These are phyloP conservation scores for Heliconius hermathena DNA, from an alignment of 1,140 invertebrate genomes.

Conservation along the genomic window DNA sequence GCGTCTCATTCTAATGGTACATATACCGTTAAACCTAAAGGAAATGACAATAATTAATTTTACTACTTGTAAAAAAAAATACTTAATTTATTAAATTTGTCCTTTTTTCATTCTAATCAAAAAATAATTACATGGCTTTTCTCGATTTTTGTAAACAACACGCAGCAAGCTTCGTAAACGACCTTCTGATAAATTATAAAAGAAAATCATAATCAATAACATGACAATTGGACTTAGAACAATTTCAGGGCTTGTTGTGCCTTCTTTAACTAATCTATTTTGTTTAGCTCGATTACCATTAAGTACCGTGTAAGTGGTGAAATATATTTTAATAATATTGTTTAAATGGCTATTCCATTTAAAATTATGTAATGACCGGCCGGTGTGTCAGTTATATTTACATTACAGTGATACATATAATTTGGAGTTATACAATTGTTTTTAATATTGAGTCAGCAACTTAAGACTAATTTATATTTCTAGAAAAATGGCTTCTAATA, in stretches of 20 bases:
- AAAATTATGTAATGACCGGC: constrained; percentile 25
- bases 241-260: constrained; percentile 58
- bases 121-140: no score
- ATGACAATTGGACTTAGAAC: constrained; percentile 66
- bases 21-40: no score
- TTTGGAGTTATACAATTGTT: neutral
- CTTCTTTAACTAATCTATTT: constrained; percentile 55
- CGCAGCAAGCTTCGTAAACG: neutral
- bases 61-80: no score
- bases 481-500: constrained; percentile 69
- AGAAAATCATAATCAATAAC: constrained; percentile 30
- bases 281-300: constrained; percentile 60
- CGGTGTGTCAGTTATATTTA: constrained; percentile 28
- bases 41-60: no score
- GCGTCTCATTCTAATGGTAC: no score
- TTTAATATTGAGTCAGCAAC: neutral
- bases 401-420: neutral
- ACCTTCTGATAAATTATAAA: neutral
- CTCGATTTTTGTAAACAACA: neutral
- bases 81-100: no score
- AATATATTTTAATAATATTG: neutral
- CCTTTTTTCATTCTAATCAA: no score
- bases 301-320: constrained; percentile 60
- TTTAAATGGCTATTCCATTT: no score
- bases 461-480: neutral